Evolutionary conservation across 2,888 invertebrate genomes (phyloP), one percentile per base, ranked within the genome.

Genomic region (Torymus texanus): DNA sequence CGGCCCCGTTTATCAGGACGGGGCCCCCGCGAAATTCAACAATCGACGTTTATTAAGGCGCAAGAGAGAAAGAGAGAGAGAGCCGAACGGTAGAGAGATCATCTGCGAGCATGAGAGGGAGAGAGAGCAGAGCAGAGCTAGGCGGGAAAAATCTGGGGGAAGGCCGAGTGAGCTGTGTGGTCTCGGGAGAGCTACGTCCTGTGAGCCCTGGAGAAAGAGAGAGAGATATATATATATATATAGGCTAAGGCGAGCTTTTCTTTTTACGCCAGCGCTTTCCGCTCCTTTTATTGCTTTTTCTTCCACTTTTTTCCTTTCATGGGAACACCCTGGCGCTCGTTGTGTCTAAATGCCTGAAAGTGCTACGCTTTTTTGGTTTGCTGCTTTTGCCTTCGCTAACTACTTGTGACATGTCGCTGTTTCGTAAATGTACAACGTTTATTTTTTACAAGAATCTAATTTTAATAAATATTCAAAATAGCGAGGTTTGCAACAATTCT

Each of bases 21-120:
- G 58, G 29, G 21, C 56, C 50, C 55, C 53, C 71, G 73, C 78
- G 78, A 78, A 78, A 78, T 78, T 78, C 74, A 78, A 78, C 74
- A 78, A 78, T 78, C 78, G 74, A 70, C 74, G 74, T 74, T 78
- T 78, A 74, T 74, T 74, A 61, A 70, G 58, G 61, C 63, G 68
- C 56, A 24, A 16, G 10, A n/a, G 55, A 41, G 56, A 50, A 18
- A 61, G 50, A 41, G 18, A 58, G 18, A 41, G 56, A 58, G 24
- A 72, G 41, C 13, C 1, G 41, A 13, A 13, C 13, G 58, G 14
- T 21, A 41, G 53, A 51, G 74, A 66, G 75, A 68, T 62, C 56
- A 63, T 70, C 70, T 76, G 56, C 59, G 67, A 61, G 59, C 41
- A 1, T 1, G 16, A n/a, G 55, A 16, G 56, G 21, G 41, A 61